Percentiles rank a stretch among this genome's conserved stretches.
Evolutionary conservation across 2,797 vertebrate genomes (phyloP).

Genomic region (Lemur catta): DNA sequence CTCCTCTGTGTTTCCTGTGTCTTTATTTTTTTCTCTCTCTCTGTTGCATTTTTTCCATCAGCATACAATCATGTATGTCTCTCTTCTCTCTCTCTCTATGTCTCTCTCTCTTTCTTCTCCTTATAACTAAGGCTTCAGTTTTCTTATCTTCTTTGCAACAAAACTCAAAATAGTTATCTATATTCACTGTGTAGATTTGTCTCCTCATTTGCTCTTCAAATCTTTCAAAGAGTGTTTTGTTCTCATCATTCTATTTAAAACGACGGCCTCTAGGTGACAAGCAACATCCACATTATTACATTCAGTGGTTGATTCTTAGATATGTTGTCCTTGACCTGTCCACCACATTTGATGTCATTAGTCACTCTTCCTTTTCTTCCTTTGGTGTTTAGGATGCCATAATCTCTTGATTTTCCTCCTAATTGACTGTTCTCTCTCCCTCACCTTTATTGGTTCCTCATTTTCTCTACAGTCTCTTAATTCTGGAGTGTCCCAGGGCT

Average conservation of each 20-base stretch:
- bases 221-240: not conserved
- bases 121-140: not conserved
- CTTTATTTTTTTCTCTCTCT: not conserved
- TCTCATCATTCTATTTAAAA: not conserved
- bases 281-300: not conserved
- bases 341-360: not conserved
- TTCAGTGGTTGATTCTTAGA: not conserved
- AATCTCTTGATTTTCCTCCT: not conserved
- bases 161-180: not conserved
- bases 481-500: not conserved
- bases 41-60: not conserved
- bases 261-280: not conserved
- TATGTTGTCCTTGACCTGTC: not conserved
- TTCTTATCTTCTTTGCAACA: not conserved
- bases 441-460: not conserved
- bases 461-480: not conserved
- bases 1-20: not conserved
- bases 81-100: not conserved
- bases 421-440: not conserved
- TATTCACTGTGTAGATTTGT: not conserved
- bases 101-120: not conserved
- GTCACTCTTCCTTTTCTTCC: not conserved
- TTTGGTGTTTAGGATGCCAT: not conserved
- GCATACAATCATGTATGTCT: not conserved
- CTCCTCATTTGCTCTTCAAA: not conserved